Conservation (phyloP, 2,113 vertebrate species). For the Clinocottus analis region DNA sequence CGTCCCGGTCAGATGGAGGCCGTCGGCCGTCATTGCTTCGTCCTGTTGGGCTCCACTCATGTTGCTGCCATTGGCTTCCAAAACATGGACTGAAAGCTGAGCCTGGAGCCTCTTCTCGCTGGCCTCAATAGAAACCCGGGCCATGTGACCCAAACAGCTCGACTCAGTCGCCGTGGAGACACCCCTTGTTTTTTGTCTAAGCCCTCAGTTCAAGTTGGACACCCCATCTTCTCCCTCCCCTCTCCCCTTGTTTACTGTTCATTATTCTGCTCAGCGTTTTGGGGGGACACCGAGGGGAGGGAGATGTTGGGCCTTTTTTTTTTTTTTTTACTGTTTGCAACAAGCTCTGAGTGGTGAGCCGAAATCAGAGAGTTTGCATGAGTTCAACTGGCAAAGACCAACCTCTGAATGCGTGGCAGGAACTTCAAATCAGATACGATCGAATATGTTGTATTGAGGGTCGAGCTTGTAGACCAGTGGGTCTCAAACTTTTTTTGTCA, state of each 20-base stretch:
- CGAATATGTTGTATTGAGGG: neutral
- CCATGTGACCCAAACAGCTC: slow-evolving; percentile 74
- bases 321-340: slow-evolving; percentile 57
- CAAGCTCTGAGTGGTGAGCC: slow-evolving; percentile 44
- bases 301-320: slow-evolving; percentile 56
- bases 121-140: slow-evolving; percentile 51
- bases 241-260: slow-evolving; percentile 74
- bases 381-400: slow-evolving; percentile 3
- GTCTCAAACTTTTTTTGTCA: too few relatives aligned
- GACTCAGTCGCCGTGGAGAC: slow-evolving; percentile 74
- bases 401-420: neutral
- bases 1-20: slow-evolving; percentile 60
- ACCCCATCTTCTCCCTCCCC: slow-evolving; percentile 9
- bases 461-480: too few relatives aligned
- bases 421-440: neutral
- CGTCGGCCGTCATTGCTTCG: slow-evolving; percentile 12
- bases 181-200: slow-evolving; percentile 54
- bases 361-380: slow-evolving; percentile 35
- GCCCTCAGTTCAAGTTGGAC: slow-evolving; percentile 46
- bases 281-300: slow-evolving; percentile 41
- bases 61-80: slow-evolving; percentile 56
- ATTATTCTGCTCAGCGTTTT: slow-evolving; percentile 69
- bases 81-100: slow-evolving; percentile 45
- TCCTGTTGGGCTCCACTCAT: slow-evolving; percentile 69
- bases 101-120: slow-evolving; percentile 36